Percentiles rank a stretch among this genome's conserved stretches.
Evolutionary conservation across 2,888 invertebrate species (phyloP).

Genomic region (Drosophila koepferae): DNA sequence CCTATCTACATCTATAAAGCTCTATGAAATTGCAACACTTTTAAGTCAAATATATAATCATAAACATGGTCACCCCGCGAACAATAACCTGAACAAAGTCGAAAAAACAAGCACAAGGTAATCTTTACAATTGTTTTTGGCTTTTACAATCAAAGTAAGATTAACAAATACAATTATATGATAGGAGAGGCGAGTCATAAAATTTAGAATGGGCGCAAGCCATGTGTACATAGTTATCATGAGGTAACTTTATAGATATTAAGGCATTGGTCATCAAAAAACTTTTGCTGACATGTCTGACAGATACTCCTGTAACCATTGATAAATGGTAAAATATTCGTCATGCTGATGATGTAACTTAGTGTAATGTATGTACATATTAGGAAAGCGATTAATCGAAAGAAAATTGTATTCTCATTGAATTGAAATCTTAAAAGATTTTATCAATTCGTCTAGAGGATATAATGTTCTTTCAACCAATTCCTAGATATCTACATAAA

Average conservation of each 20-base stretch:
- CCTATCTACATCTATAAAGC: not conserved
- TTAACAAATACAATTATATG: conserved; percentile 5
- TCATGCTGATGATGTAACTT: not conserved
- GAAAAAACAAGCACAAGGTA: conserved; percentile 1
- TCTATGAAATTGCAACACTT: not conserved
- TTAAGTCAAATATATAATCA: conserved; percentile 6
- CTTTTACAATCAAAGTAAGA: not conserved
- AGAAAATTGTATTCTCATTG: too few species aligned
- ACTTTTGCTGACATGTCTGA: not conserved
- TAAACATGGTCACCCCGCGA: conserved; percentile 5
- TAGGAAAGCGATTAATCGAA: too few species aligned
- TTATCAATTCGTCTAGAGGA: too few species aligned
- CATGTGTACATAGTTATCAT: not conserved
- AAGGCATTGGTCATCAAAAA: not conserved
- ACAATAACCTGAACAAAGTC: not conserved
- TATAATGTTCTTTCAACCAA: too few species aligned
- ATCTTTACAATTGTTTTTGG: conserved; percentile 1
- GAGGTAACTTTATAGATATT: conserved; percentile 2
- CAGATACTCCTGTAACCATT: not conserved
- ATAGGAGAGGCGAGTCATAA: not conserved
- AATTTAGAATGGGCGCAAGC: not conserved
- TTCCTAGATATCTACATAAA: too few species aligned
- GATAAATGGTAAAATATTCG: not conserved
- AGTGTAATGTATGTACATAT: not conserved
- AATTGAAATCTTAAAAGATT: not conserved